A percentile compares a stretch with the other conserved stretches of the same genome.
Conservation (phyloP, 2,888 invertebrate genomes). For the Brenthis ino region DNA sequence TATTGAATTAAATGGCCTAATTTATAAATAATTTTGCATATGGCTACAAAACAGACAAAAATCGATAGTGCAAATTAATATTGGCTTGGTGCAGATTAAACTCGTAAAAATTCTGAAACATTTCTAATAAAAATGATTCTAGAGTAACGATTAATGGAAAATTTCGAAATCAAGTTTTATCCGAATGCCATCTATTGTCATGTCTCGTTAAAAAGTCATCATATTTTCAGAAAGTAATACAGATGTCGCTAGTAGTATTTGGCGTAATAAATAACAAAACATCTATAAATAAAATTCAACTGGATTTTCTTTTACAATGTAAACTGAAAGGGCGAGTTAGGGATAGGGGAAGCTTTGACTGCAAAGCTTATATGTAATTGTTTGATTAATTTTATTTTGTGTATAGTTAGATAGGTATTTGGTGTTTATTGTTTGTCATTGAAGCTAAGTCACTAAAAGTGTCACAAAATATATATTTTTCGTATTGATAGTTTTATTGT, state of each 20-base stretch:
- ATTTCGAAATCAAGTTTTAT: conserved; percentile 10
- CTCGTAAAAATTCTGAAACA: conserved; percentile 12
- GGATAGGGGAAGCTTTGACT: conserved; percentile 27
- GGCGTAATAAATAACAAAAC: background rate
- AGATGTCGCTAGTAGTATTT: conserved; percentile 16
- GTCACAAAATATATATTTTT: conserved; percentile 54
- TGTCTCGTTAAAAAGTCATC: background rate
- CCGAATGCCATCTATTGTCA: conserved; percentile 36
- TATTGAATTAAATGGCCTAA: background rate
- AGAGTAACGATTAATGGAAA: conserved; percentile 11
- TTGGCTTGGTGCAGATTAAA: background rate
- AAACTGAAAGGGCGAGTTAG: conserved; percentile 4
- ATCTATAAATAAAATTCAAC: background rate
- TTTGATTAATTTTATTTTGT: conserved; percentile 36
- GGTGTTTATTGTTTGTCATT: conserved; percentile 36
- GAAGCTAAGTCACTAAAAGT: conserved; percentile 69
- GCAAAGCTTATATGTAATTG: conserved; percentile 30
- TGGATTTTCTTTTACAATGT: background rate
- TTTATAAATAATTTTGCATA: background rate
- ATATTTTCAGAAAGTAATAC: conserved; percentile 5
- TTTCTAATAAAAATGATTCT: conserved; percentile 24
- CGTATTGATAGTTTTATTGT: conserved; percentile 36
- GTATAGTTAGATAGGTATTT: conserved; percentile 34
- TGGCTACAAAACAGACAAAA: background rate
- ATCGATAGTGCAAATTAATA: background rate